Conservation (phyloP, 1,140 invertebrate genomes). For the Lucilia cuprina region DNA sequence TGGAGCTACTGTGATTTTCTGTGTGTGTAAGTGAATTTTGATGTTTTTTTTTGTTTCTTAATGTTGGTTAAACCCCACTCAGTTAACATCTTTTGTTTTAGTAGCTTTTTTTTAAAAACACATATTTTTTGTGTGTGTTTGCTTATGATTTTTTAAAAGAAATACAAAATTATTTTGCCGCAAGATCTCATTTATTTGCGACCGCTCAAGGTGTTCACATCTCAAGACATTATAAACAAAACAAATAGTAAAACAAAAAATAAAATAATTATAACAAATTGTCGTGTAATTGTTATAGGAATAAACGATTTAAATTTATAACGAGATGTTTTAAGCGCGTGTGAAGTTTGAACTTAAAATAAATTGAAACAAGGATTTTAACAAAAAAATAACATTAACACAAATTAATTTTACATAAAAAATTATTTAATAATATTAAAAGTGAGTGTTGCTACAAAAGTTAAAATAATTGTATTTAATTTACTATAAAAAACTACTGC, state of each 20-base stretch:
- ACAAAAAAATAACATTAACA: neutral
- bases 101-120: neutral
- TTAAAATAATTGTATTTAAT: neutral
- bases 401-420: neutral
- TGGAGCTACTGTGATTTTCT: neutral
- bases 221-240: conserved; percentile 43
- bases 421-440: neutral
- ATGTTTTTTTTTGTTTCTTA: neutral
- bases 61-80: conserved; percentile 16
- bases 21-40: neutral
- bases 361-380: neutral
- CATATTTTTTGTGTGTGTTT: neutral
- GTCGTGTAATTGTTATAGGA: neutral
- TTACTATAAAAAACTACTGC: no score
- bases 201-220: conserved; percentile 57
- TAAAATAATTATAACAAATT: neutral
- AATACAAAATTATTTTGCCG: conserved; percentile 56
- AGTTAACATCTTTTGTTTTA: conserved; percentile 26
- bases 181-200: conserved; percentile 62
- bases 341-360: neutral
- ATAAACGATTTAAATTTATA: neutral
- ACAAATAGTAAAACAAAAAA: neutral
- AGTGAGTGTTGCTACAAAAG: neutral
- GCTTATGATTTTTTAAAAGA: conserved; percentile 52
- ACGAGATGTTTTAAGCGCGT: neutral